A percentile compares a stretch with the other conserved stretches of the same genome.
Conservation (phyloP, 1,140 invertebrate species). For the Mycetomoellerius zeteki region DNA sequence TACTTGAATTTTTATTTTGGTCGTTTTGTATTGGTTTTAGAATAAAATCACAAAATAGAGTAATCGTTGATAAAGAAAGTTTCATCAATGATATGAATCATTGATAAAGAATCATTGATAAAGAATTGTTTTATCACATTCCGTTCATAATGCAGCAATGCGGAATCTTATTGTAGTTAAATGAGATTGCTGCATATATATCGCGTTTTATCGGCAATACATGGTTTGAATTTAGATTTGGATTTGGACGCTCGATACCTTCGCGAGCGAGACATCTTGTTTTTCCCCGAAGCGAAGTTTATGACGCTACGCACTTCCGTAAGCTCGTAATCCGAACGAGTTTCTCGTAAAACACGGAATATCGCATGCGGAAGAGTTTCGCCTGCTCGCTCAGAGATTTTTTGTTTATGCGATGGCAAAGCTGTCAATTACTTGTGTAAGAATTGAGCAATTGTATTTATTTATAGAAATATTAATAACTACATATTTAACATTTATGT, state of each 20-base stretch:
- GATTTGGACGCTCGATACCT: background rate
- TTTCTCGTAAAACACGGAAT: slow-evolving; percentile 41
- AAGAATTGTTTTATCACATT: background rate
- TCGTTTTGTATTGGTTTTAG: background rate
- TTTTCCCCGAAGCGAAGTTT: slow-evolving; percentile 24
- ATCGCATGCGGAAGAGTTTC: background rate
- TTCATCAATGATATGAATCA: too few species aligned
- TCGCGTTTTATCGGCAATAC: background rate
- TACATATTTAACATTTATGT: background rate
- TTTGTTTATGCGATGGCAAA: background rate
- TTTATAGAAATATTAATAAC: background rate
- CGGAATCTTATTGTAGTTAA: background rate
- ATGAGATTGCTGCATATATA: background rate
- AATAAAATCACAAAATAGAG: background rate
- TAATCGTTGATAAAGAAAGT: background rate
- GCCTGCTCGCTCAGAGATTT: background rate
- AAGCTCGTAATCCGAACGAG: slow-evolving; percentile 46
- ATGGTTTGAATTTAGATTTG: background rate
- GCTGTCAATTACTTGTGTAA: slow-evolving; percentile 20
- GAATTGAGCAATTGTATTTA: background rate
- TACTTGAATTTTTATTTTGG: background rate
- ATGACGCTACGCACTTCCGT: slow-evolving; percentile 30
- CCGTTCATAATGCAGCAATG: background rate
- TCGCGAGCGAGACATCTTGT: background rate
- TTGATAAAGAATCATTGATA: background rate